phyloP scores from a whole-genome alignment of 2,888 invertebrate species.

The Philopedon plagiatum region DNA sequence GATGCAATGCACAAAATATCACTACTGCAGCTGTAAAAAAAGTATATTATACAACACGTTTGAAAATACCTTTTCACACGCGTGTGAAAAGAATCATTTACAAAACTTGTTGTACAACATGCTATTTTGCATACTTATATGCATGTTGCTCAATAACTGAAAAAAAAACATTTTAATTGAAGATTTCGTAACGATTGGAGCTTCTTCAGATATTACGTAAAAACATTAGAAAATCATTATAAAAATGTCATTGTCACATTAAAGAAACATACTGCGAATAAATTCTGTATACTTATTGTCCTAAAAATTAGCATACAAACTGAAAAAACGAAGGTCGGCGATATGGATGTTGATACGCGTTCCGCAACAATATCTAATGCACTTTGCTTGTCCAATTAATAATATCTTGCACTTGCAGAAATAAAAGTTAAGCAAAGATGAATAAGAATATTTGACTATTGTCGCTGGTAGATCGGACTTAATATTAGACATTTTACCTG shows the following conservation, averaged over 20 bases:
- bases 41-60: too few relatives aligned
- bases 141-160: too few relatives aligned
- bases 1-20: too few relatives aligned
- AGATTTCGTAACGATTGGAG: too few relatives aligned
- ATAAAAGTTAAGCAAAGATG: not conserved
- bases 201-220: not conserved
- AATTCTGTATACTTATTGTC: not conserved
- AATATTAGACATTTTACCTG: too few relatives aligned
- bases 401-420: slow-evolving; percentile 11
- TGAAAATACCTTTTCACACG: too few relatives aligned
- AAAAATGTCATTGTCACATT: not conserved
- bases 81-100: too few relatives aligned
- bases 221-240: not conserved
- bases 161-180: too few relatives aligned
- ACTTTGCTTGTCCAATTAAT: slow-evolving; percentile 28
- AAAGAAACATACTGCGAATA: not conserved
- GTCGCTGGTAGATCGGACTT: not conserved
- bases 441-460: not conserved
- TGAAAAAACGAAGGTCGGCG: not conserved
- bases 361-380: slow-evolving; percentile 30
- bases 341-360: not conserved
- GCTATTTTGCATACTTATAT: too few relatives aligned
- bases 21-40: too few relatives aligned
- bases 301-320: not conserved
- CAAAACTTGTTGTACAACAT: too few relatives aligned